Base-by-base conservation (phyloP, 2,888 invertebrate species). In the Alsophila aescularia region DNA sequence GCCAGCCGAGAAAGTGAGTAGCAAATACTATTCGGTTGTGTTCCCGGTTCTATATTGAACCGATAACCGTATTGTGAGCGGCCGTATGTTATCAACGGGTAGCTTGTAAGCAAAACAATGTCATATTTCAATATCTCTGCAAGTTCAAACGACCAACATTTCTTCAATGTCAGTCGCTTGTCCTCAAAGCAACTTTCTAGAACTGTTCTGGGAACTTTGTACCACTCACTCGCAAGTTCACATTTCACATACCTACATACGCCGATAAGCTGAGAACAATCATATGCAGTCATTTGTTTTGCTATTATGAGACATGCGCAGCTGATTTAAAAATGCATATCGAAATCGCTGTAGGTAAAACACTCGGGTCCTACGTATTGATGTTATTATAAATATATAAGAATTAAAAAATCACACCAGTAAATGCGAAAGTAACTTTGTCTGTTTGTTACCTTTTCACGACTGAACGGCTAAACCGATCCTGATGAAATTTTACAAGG, bases 1-100 rank as follows among this genome's bases (percentile, higher is more conserved):
- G 83, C 85, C 70, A 85, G 86, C 77, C 83, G 83, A 72, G 86
- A 90, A 84, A 90, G 90, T 91, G 77, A 91, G 90, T 90, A 56
- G 32, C 41, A 36, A 29, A 35, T 36, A 14, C n/a, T 27, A 47
- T 45, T 41, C 52, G 37, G 36, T 37, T 47, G 32, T 58, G 67
- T 64, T 75, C 69, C 71, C 69, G 64, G 57, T 69, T 67, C 73
- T 77, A 77, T 69, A 73, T 68, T 72, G 76, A 74, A 64, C 31
- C 72, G 72, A 75, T 75, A 78, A 77, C 68, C 64, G 52, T 64
- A 62, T 58, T 65, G 64, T 63, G 24, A 62, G 61, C 60, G 57
- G 36, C 63, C 60, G 69, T 57, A 63, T 62, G 64, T 73, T 77
- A 76, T 74, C 73, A 64, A 57, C 36, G 55, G 50, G 45, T 52